Percentiles rank a stretch among this genome's conserved stretches.
phyloP scores from a whole-genome alignment of 1,140 invertebrate species.

The Solen grandis region DNA sequence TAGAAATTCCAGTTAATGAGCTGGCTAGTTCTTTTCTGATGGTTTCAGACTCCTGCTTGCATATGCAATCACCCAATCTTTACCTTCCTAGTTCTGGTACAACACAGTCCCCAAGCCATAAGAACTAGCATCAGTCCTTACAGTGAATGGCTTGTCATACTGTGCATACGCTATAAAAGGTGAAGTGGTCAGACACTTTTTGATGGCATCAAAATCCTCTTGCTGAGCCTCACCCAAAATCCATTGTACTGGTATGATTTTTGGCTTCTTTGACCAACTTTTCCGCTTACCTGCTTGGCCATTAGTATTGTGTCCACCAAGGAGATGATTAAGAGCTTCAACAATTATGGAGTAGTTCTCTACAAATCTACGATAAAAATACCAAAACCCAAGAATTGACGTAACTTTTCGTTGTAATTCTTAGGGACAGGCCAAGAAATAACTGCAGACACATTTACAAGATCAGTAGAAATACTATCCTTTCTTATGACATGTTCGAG shows the following conservation, averaged over 20 bases:
- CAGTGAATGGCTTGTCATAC: neutral
- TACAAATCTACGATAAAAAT: no score
- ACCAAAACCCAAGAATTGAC: slow-evolving; percentile 17
- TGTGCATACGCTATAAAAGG: neutral
- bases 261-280: neutral
- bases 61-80: neutral
- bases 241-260: slow-evolving; percentile 1
- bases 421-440: no score
- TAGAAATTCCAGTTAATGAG: slow-evolving; percentile 12
- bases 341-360: slow-evolving; percentile 28
- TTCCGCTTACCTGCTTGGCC: slow-evolving; percentile 3
- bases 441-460: neutral
- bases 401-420: no score
- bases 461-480: slow-evolving; percentile 9
- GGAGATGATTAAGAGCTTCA: slow-evolving; percentile 19
- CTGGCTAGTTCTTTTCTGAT: slow-evolving; percentile 1
- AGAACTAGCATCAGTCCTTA: neutral
- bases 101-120: neutral
- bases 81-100: neutral
- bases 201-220: neutral
- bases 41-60: neutral
- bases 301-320: slow-evolving; percentile 6
- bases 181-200: no score
- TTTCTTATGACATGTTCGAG: neutral
- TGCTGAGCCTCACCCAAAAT: slow-evolving; percentile 17